Evolutionary conservation across 1,140 invertebrate genomes (phyloP).

Genomic region (Helicoverpa armigera): DNA sequence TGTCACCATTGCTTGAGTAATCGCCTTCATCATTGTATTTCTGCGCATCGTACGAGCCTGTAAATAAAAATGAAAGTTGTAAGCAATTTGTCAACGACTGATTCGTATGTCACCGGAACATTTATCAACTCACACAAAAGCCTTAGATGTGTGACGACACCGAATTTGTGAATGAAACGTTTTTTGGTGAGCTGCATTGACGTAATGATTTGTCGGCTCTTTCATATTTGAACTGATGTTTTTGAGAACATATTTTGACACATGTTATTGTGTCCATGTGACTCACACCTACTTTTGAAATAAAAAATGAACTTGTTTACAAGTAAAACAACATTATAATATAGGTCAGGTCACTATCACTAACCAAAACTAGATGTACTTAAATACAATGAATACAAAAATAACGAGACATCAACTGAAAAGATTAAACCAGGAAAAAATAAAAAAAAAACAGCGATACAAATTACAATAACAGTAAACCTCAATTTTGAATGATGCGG

Average conservation of each 20-base stretch:
- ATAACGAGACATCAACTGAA: not conserved
- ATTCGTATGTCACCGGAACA: conserved; percentile 69
- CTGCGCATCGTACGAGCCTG: conserved; percentile 81
- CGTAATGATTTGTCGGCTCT: not conserved
- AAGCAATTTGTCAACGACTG: conserved; percentile 76
- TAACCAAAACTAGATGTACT: too few relatives aligned
- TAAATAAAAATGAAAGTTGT: conserved; percentile 84
- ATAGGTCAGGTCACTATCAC: too few relatives aligned
- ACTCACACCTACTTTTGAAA: not conserved
- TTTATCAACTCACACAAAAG: conserved; percentile 75
- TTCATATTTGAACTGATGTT: not conserved
- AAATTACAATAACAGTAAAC: not conserved
- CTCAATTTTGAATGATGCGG: not conserved
- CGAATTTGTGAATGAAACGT: conserved; percentile 60
- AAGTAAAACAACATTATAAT: too few relatives aligned
- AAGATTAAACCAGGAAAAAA: not conserved
- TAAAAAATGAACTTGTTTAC: not conserved
- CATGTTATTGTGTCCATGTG: not conserved
- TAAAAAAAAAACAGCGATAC: not conserved
- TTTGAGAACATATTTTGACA: conserved; percentile 20
- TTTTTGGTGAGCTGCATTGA: conserved; percentile 34
- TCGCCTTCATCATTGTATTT: conserved; percentile 79
- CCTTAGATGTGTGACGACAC: conserved; percentile 53
- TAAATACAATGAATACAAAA: too few relatives aligned
- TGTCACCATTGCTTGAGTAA: conserved; percentile 66